Evolutionary conservation across 1,140 invertebrate genomes (phyloP).

Genomic region (Drosophila tropicalis): DNA sequence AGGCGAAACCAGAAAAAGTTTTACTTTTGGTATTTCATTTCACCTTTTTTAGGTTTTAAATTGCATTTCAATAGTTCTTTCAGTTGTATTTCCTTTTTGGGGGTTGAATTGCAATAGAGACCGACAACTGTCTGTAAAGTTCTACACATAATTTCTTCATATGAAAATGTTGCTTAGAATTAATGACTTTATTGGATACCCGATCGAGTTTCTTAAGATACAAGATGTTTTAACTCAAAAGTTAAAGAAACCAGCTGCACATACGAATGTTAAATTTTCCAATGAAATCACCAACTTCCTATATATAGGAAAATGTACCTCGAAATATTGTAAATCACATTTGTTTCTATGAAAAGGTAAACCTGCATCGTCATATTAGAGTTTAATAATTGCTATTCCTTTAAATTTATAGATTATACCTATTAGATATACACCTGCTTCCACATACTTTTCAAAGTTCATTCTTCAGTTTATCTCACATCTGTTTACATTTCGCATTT

Average conservation of each 20-base stretch:
- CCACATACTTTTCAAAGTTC: neutral
- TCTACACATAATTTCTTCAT: neutral
- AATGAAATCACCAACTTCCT: no score
- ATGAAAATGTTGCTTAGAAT: constrained; percentile 14
- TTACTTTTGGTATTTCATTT: constrained; percentile 20
- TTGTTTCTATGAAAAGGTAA: no score
- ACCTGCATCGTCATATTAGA: no score
- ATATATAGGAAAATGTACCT: no score
- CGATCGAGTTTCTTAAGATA: no score
- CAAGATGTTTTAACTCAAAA: no score
- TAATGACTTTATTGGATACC: neutral
- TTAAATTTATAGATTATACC: no score
- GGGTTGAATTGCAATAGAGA: constrained; percentile 14
- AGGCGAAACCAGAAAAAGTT: constrained; percentile 17
- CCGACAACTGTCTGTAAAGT: neutral
- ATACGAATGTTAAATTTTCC: no score
- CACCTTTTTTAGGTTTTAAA: constrained; percentile 27
- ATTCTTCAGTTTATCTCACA: neutral
- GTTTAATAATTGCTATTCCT: no score
- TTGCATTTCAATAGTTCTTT: constrained; percentile 19
- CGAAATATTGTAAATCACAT: no score
- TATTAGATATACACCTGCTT: neutral
- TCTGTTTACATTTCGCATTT: constrained; percentile 33
- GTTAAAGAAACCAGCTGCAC: no score
- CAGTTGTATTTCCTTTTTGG: neutral